Evolutionary conservation across 2,888 invertebrate genomes (phyloP).

Genomic region (Geotrupes spiniger): DNA sequence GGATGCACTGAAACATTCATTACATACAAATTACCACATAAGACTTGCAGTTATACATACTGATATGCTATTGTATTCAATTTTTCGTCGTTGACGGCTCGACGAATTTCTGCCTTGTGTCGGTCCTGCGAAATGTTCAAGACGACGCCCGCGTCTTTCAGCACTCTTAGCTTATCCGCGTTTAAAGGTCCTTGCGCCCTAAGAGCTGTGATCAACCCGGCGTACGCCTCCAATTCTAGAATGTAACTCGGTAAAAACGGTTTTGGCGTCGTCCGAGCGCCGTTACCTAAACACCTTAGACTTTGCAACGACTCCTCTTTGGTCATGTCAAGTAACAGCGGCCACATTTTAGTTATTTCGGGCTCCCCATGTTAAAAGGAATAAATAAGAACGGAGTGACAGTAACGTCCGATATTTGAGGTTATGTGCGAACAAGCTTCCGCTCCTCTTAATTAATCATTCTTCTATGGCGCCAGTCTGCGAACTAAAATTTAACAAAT

Average conservation of each 20-base stretch:
- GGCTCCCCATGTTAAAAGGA: background rate
- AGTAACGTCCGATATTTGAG: background rate
- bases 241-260: conserved; percentile 32
- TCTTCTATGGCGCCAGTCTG: no score
- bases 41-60: conserved; percentile 59
- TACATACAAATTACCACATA: background rate
- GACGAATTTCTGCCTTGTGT: conserved; percentile 86
- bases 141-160: conserved; percentile 77
- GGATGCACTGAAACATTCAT: conserved; percentile 54
- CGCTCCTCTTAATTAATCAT: no score
- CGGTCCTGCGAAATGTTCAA: conserved; percentile 87
- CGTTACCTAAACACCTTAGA: conserved; percentile 79
- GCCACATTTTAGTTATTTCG: conserved; percentile 55
- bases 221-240: conserved; percentile 89
- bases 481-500: no score
- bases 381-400: no score
- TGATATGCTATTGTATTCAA: conserved; percentile 85
- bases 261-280: no score
- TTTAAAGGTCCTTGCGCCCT: conserved; percentile 89
- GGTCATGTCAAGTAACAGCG: conserved; percentile 76
- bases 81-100: conserved; percentile 90
- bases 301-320: conserved; percentile 86
- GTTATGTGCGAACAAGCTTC: background rate
- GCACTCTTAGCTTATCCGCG: conserved; percentile 77
- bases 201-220: conserved; percentile 83